Evolutionary conservation across 2,888 invertebrate species (phyloP), one percentile per base, ranked within the genome.

Genomic region (Lithodes maja): DNA sequence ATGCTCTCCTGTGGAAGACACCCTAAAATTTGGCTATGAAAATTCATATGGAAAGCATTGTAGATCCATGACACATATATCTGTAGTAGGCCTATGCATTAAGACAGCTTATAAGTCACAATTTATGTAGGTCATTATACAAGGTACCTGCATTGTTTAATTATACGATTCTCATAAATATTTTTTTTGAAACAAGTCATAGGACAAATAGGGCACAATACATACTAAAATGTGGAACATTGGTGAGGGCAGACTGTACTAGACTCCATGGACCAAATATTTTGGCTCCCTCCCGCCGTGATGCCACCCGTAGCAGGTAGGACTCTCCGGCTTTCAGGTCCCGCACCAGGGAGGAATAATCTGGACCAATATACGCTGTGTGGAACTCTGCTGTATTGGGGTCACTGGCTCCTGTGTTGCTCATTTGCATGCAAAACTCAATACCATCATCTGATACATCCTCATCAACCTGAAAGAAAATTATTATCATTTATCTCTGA

Each of bases 261-360:
- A 95, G 93, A 86, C 95, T 95, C 95, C 95, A 95, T 3, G 95
- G 94, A 91, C 94, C 94, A 94, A 95, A 95, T 55, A 93, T 93
- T 0, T 92, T 92, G 17, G 92, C 93, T 1, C 94, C 94, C 90
- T 95, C 94, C 54, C 93, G 93, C 92, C 94, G 94, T 84, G 95
- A 94, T 92, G 95, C 94, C 2, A 95, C 95, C 92, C 95, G 93
- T 92, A 95, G 94, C 2, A 95, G 94, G 93, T 95, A 95, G 1
- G 93, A 93, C 85, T 94, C 93, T 90, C 94, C 93, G 49, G 94
- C 93, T 83, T 93, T 93, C 81, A 95, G 93, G 92, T 95, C 94
- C 92, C 94, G 94, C 7, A 95, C 94, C 75, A 95, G 93, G 92
- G 93, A 94, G 82, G 93, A 94, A 5, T 93, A 94, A 68, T 94